Conservation (phyloP, 2,888 invertebrate genomes). For the Drosophila gaucha region DNA sequence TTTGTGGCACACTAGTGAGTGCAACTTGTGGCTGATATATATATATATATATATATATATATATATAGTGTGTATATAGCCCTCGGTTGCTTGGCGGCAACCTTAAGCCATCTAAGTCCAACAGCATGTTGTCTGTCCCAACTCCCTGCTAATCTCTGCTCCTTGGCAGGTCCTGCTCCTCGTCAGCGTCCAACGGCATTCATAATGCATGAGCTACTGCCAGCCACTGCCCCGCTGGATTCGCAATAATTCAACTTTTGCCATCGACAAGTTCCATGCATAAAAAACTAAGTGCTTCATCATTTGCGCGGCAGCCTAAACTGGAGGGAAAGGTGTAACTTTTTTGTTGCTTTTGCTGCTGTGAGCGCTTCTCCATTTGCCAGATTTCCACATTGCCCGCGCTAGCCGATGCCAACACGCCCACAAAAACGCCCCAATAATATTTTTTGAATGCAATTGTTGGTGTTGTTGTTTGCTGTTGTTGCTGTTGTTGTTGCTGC, state of each 20-base stretch:
- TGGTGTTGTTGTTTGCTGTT: conserved; percentile 12
- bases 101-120: conserved; percentile 65
- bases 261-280: conserved; percentile 69
- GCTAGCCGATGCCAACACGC: conserved; percentile 39
- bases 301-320: conserved; percentile 43
- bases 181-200: conserved; percentile 33
- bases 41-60: not conserved
- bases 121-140: conserved; percentile 54
- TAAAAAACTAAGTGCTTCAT: conserved; percentile 63
- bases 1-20: conserved; percentile 45
- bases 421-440: conserved; percentile 68
- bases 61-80: not conserved
- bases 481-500: conserved; percentile 25
- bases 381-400: conserved; percentile 21
- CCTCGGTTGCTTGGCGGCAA: conserved; percentile 5
- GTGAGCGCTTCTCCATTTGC: conserved; percentile 35
- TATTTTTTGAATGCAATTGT: conserved; percentile 66
- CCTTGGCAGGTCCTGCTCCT: conserved; percentile 1
- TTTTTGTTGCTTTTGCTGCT: conserved; percentile 18
- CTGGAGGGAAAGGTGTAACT: conserved; percentile 53
- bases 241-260: conserved; percentile 69
- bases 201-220: conserved; percentile 64
- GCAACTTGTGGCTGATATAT: conserved; percentile 16
- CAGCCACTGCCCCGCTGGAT: conserved; percentile 13
- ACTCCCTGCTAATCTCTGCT: not conserved